Conservation (phyloP, 2,888 invertebrate genomes). For the Tetragnatha montana region DNA sequence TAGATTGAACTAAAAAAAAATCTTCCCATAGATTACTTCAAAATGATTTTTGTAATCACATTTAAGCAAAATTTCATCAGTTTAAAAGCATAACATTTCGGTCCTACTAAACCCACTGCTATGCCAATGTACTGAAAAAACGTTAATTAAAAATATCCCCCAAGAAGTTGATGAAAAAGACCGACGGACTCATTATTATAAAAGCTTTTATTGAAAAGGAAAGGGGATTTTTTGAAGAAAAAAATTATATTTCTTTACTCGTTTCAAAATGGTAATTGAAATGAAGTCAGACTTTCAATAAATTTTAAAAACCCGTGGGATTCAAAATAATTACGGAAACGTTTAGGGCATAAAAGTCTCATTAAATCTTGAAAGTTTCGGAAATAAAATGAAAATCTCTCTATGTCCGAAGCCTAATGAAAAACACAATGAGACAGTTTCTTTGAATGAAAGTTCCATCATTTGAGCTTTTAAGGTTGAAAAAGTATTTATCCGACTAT, state of each 20-base stretch:
- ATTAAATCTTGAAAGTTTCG: slow-evolving; percentile 16
- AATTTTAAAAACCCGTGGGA: slow-evolving; percentile 27
- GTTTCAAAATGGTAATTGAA: slow-evolving; percentile 17
- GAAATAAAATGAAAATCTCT: neutral
- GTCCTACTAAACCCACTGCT: neutral
- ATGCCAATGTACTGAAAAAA: neutral
- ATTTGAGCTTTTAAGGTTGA: neutral
- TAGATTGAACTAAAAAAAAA: neutral
- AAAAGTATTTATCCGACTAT: neutral
- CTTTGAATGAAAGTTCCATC: neutral
- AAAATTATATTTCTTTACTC: neutral
- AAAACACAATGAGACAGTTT: neutral
- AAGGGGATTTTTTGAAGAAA: neutral
- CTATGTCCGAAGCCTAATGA: neutral
- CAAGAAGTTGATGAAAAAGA: neutral
- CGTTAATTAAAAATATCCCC: neutral
- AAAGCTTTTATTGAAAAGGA: neutral
- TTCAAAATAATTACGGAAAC: slow-evolving; percentile 20
- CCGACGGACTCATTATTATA: neutral
- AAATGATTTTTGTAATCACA: neutral
- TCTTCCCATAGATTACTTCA: neutral
- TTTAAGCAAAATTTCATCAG: neutral
- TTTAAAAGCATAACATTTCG: neutral
- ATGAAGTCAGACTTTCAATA: slow-evolving; percentile 29
- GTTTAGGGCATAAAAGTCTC: slow-evolving; percentile 33